A percentile compares a stretch with the other conserved stretches of the same genome.
These are phyloP conservation scores for Cetoscarus ocellatus DNA, from an alignment of 2,797 vertebrate genomes.

Conservation along the genomic window DNA sequence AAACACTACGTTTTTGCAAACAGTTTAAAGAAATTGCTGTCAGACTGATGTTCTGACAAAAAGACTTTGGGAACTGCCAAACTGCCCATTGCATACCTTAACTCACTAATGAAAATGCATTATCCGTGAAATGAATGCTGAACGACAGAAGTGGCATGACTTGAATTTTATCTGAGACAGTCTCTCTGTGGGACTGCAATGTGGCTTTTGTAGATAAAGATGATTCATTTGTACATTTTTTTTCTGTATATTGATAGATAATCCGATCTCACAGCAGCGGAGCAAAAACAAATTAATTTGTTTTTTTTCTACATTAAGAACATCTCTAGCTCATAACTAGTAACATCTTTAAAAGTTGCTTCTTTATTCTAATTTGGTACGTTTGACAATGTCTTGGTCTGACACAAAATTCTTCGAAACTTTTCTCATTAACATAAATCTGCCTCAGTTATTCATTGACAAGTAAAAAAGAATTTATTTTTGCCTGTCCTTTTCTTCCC, in stretches of 20 bases:
- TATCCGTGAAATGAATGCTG: too few species aligned
- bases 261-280: too few species aligned
- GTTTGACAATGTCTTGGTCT: not conserved
- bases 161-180: not conserved
- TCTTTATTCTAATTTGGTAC: not conserved
- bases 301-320: too few species aligned
- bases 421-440: too few species aligned
- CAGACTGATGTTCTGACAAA: not conserved
- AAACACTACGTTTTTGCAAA: too few species aligned
- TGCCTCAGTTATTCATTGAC: not conserved
- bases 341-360: too few species aligned
- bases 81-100: not conserved
- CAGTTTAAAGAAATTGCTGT: too few species aligned
- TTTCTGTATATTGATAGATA: too few species aligned
- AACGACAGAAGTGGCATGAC: not conserved
- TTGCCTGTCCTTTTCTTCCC: not conserved
- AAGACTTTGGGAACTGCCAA: not conserved
- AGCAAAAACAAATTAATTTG: too few species aligned
- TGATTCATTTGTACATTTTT: too few species aligned
- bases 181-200: not conserved
- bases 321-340: too few species aligned
- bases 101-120: not conserved
- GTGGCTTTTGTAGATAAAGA: not conserved
- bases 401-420: not conserved
- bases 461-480: not conserved